Evolutionary conservation across 2,797 vertebrate species (phyloP).

Genomic region (Myripristis murdjan): DNA sequence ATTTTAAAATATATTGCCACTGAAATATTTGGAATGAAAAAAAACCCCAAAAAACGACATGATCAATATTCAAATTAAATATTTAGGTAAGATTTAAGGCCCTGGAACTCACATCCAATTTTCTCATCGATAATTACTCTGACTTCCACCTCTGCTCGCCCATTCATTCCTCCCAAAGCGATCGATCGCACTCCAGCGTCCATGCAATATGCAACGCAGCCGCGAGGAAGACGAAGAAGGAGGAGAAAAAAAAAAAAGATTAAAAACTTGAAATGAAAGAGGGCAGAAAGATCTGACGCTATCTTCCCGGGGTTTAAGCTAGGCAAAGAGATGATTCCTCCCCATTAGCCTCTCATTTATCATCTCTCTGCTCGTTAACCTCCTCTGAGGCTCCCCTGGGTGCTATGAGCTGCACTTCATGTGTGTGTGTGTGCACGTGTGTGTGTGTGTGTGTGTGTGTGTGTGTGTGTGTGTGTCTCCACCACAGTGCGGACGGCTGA

Average conservation of each 20-base stretch:
- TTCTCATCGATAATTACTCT: neutral
- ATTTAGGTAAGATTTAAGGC: too few relatives aligned
- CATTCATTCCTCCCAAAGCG: conserved; percentile 3
- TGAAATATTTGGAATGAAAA: too few relatives aligned
- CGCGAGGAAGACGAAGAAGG: conserved; percentile 19
- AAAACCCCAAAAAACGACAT: too few relatives aligned
- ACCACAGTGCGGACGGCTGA: neutral
- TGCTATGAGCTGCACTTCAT: neutral
- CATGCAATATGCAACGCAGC: conserved; percentile 4
- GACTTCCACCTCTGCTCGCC: neutral
- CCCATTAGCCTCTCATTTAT: conserved; percentile 57
- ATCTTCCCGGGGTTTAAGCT: conserved; percentile 19
- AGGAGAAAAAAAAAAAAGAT: conserved; percentile 19
- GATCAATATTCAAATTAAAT: too few relatives aligned
- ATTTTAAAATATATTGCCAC: too few relatives aligned
- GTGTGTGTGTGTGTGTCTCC: neutral
- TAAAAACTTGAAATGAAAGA: conserved; percentile 30
- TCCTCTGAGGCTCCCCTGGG: conserved; percentile 8
- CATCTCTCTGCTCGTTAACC: conserved; percentile 50
- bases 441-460: neutral
- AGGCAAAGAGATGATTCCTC: conserved; percentile 46
- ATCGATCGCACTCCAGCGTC: neutral
- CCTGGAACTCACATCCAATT: neutral
- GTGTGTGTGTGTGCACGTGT: neutral
- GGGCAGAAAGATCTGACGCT: neutral